Conservation (phyloP, 2,797 vertebrate genomes). For the Periparus ater region DNA sequence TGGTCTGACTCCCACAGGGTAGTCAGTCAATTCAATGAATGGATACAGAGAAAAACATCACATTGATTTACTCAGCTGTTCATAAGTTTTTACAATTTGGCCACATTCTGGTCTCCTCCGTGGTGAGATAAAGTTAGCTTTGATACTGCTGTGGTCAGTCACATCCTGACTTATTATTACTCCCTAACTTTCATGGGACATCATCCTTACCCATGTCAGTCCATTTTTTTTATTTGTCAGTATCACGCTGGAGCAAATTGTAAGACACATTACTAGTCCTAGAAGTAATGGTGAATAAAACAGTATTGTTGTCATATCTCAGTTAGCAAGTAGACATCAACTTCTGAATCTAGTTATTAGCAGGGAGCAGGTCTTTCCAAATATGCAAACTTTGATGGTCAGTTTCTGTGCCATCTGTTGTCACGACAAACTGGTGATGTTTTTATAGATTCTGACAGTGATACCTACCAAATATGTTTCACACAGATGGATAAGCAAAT, state of each 20-base stretch:
- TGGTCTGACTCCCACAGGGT: not conserved
- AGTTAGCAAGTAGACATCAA: not conserved
- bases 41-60: not conserved
- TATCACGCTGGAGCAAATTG: not conserved
- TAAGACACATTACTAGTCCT: not conserved
- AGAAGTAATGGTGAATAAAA: not conserved
- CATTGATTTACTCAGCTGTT: not conserved
- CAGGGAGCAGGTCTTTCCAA: not conserved
- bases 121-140: not conserved
- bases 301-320: not conserved
- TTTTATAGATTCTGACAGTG: not conserved
- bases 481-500: not conserved
- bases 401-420: not conserved
- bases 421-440: not conserved
- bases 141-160: not conserved
- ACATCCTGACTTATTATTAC: not conserved
- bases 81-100: not conserved
- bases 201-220: not conserved
- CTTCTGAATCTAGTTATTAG: not conserved
- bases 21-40: not conserved
- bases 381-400: not conserved
- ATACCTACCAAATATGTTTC: not conserved
- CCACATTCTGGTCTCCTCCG: not conserved
- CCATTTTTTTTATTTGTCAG: not conserved
- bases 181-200: not conserved